phyloP scores from a whole-genome alignment of 2,888 invertebrate genomes.

The Amphimallon solstitiale region DNA sequence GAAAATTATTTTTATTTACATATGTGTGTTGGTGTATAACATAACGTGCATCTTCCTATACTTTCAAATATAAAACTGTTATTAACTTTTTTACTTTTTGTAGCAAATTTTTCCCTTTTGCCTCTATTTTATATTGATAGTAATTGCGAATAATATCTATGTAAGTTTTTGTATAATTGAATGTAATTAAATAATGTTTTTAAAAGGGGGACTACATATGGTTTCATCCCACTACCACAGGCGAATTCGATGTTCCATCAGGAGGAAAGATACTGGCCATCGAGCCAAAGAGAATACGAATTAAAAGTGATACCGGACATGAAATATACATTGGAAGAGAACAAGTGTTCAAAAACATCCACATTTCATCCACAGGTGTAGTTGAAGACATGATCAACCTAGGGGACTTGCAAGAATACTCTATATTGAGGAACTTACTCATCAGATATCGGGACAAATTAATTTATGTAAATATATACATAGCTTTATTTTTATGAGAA shows the following conservation, averaged over 20 bases:
- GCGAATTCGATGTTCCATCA: constrained; percentile 85
- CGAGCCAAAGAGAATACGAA: constrained; percentile 79
- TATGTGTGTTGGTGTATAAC: not conserved
- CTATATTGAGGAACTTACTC: constrained; percentile 90
- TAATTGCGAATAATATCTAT: too few relatives aligned
- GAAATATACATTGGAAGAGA: constrained; percentile 70
- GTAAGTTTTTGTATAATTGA: too few relatives aligned
- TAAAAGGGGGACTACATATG: constrained; percentile 88
- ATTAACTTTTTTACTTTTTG: too few relatives aligned
- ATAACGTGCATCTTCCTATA: too few relatives aligned
- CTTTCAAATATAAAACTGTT: too few relatives aligned
- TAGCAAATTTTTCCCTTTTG: too few relatives aligned
- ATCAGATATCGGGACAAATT: constrained; percentile 87
- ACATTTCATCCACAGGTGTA: constrained; percentile 79
- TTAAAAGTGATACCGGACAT: constrained; percentile 85
- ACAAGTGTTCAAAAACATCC: constrained; percentile 78
- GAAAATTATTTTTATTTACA: too few relatives aligned
- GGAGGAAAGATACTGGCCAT: constrained; percentile 85
- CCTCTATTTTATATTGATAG: too few relatives aligned
- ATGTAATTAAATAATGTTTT: too few relatives aligned
- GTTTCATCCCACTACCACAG: constrained; percentile 77
- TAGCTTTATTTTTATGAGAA: not conserved
- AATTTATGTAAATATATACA: constrained; percentile 82
- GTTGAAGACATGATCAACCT: constrained; percentile 97
- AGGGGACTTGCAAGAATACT: constrained; percentile 94